Base-by-base conservation (phyloP, 2,888 invertebrate genomes). In the Laothoe populi region DNA sequence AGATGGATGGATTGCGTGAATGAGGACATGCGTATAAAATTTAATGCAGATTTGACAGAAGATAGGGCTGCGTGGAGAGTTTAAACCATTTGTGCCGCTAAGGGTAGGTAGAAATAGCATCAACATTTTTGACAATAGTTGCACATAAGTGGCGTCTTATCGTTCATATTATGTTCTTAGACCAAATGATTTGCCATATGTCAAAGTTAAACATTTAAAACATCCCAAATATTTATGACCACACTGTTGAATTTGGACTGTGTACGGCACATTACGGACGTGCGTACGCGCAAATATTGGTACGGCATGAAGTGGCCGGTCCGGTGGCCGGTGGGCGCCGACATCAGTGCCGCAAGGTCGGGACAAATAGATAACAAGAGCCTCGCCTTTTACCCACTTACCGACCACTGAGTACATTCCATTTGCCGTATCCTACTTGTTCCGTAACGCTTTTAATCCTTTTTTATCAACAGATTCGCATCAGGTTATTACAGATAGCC, bases 201-300 rank as follows among this genome's bases (percentile, higher is more conserved):
- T 46, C 11, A 46, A 31, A 5, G 8, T 31, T 31, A 4, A 26
- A 26, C 26, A 31, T 5, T 1, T 42, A 42, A n/a, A 42, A 16
- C 16, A 42, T 42, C 13, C 13, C n/a, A 31, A 48, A 48, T 26
- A 49, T 49, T 1, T 26, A 7, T 24, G 1, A 4, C 16, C 19
- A 0, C 31, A 35, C 53, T 53, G 53, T 10, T 19, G 19, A 11
- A 10, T 5, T 4, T 42, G 19, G n/a, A 76, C 78, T 71, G 72
- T 70, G 66, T 66, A 62, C 71, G 69, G 70, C 65, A 72, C 72
- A 68, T 69, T 68, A 75, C 79, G 78, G 77, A 79, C 76, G 78
- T 81, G 84, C 81, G 82, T 79, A 75, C 70, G 78, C 81, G 86
- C 87, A 88, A 88, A 89, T 84, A 88, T 83, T 84, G 76, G 69